Evolutionary conservation across 2,113 vertebrate species (phyloP).

Genomic region (Pseudopipra pipra): DNA sequence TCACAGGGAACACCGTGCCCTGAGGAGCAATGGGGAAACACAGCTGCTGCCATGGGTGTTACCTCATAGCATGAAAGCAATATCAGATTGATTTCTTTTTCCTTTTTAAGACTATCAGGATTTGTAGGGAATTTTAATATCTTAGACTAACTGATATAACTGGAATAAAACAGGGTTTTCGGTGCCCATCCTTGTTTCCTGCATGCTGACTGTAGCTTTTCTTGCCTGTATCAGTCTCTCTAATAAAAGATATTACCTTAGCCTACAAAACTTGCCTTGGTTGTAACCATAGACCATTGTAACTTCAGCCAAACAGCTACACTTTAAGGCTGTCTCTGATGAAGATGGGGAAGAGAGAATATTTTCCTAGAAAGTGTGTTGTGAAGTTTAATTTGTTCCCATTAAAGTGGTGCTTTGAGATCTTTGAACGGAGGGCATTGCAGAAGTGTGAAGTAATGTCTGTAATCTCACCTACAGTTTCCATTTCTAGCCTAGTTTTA

Average conservation of each 20-base stretch:
- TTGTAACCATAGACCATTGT: conserved; percentile 26
- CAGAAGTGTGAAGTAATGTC: conserved; percentile 32
- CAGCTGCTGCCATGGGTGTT: neutral
- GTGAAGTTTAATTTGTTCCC: conserved; percentile 38
- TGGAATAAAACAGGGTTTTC: neutral
- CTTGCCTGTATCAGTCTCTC: neutral
- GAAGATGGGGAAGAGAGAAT: neutral
- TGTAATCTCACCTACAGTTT: conserved; percentile 23
- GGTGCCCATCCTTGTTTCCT: neutral
- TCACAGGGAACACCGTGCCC: neutral
- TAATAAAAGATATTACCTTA: conserved; percentile 5
- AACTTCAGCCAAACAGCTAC: neutral
- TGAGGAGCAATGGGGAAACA: neutral
- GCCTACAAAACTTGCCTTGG: neutral
- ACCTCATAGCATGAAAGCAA: neutral
- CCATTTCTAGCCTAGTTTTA: conserved; percentile 22
- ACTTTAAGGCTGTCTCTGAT: neutral
- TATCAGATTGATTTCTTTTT: neutral
- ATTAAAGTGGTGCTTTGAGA: conserved; percentile 8
- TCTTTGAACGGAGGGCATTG: neutral
- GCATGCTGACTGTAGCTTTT: neutral
- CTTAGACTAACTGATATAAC: neutral
- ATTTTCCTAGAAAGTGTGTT: conserved; percentile 11
- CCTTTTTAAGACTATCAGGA: neutral
- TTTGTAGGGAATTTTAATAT: neutral